Evolutionary conservation across 2,888 invertebrate species (phyloP).

Genomic region (Cepaea hortensis): DNA sequence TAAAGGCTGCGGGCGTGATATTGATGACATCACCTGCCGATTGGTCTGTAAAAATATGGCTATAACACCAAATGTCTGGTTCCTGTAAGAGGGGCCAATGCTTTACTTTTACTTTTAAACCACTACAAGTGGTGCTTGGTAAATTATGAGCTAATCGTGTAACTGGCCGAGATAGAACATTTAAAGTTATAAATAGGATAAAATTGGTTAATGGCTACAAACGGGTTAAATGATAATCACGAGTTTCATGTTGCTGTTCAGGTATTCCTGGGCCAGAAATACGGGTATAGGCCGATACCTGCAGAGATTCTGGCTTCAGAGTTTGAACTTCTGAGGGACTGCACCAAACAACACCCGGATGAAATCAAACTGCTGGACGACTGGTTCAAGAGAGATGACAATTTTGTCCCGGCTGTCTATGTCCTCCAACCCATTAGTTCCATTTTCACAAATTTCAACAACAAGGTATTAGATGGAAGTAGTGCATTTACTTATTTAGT

Average conservation of each 20-base stretch:
- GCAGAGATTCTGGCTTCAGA: conserved; percentile 93
- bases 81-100: no score
- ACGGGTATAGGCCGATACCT: conserved; percentile 97
- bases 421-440: conserved; percentile 97
- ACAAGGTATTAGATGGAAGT: conserved; percentile 83
- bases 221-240: neutral
- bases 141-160: no score
- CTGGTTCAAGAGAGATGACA: conserved; percentile 97
- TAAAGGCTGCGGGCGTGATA: no score
- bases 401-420: conserved; percentile 95
- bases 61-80: no score
- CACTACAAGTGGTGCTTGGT: no score
- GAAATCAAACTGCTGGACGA: conserved; percentile 90
- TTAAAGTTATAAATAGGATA: neutral
- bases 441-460: conserved; percentile 96
- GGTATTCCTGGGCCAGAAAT: conserved; percentile 97
- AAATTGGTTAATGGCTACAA: neutral
- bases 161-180: no score
- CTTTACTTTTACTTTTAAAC: no score
- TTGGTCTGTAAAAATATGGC: no score
- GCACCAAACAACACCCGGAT: conserved; percentile 80
- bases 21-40: no score
- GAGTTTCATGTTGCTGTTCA: conserved; percentile 65
- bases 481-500: no score
- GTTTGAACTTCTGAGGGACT: conserved; percentile 89